phyloP scores from a whole-genome alignment of 2,113 vertebrate species.

The Scomber colias region DNA sequence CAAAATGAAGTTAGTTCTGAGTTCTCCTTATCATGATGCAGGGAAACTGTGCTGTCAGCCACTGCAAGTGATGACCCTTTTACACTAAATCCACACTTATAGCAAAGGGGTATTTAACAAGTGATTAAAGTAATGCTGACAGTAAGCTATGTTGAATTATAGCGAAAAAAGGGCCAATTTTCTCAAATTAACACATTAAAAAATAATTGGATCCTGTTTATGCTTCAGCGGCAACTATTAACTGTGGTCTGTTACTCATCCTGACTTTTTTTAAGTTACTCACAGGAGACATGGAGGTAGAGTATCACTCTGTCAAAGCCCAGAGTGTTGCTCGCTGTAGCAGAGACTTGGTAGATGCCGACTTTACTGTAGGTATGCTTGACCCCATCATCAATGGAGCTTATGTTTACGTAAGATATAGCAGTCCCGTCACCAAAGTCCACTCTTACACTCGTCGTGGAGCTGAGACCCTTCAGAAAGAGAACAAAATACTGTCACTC shows the following conservation, averaged over 20 bases:
- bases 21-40: neutral
- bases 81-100: neutral
- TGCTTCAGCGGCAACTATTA: neutral
- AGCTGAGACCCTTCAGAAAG: slow-evolving; percentile 88
- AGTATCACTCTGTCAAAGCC: slow-evolving; percentile 90
- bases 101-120: neutral
- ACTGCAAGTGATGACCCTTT: neutral
- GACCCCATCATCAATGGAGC: slow-evolving; percentile 93
- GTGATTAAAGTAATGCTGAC: neutral
- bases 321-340: slow-evolving; percentile 90
- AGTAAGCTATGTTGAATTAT: neutral
- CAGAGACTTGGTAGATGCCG: slow-evolving; percentile 92
- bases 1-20: neutral
- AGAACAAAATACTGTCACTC: slow-evolving; percentile 53
- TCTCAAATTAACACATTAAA: neutral
- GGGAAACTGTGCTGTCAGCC: neutral
- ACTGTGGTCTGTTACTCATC: neutral
- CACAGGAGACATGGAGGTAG: slow-evolving; percentile 94
- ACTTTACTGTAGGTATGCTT: slow-evolving; percentile 91
- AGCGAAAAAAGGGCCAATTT: neutral
- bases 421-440: slow-evolving; percentile 93
- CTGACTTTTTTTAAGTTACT: slow-evolving; percentile 55
- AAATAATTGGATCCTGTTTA: too few species aligned
- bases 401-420: slow-evolving; percentile 92
- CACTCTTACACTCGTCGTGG: slow-evolving; percentile 91